Percentiles rank a stretch among this genome's conserved stretches.
phyloP scores from a whole-genome alignment of 2,113 vertebrate genomes.

The Glareola pratincola region DNA sequence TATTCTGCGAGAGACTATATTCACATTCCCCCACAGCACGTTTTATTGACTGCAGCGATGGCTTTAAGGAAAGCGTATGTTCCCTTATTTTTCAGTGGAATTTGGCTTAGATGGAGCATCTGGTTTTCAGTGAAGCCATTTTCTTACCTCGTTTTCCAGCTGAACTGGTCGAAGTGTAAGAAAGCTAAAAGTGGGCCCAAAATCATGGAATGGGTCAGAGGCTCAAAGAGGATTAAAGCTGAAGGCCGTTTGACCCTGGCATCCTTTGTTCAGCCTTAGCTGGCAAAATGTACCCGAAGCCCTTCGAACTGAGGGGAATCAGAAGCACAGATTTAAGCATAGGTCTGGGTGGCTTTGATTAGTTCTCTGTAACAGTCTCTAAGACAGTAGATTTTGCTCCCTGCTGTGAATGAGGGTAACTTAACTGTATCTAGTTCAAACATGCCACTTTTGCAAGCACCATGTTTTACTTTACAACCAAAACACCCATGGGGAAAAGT shows the following conservation, averaged over 20 bases:
- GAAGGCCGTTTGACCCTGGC: background rate
- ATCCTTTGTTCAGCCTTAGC: background rate
- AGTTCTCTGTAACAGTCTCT: background rate
- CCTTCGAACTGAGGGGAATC: background rate
- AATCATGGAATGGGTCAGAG: background rate
- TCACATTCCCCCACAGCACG: background rate
- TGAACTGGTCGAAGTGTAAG: background rate
- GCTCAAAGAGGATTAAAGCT: background rate
- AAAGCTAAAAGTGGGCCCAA: background rate
- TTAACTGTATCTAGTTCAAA: background rate
- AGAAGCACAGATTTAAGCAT: background rate
- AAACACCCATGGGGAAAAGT: background rate
- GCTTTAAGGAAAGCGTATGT: background rate
- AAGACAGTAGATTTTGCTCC: background rate
- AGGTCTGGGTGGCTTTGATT: background rate
- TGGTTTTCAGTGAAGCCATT: slow-evolving; percentile 17
- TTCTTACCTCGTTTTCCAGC: slow-evolving; percentile 48
- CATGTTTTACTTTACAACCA: background rate
- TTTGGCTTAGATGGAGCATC: slow-evolving; percentile 19
- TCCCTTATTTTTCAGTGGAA: slow-evolving; percentile 13
- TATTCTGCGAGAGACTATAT: background rate
- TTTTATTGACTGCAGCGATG: slow-evolving; percentile 25
- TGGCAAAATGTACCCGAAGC: background rate
- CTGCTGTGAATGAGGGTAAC: background rate
- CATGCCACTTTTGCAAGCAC: background rate